Evolutionary conservation across 2,888 invertebrate genomes (phyloP), one percentile per base, ranked within the genome.

Genomic region (Leptodirus hochenwartii): DNA sequence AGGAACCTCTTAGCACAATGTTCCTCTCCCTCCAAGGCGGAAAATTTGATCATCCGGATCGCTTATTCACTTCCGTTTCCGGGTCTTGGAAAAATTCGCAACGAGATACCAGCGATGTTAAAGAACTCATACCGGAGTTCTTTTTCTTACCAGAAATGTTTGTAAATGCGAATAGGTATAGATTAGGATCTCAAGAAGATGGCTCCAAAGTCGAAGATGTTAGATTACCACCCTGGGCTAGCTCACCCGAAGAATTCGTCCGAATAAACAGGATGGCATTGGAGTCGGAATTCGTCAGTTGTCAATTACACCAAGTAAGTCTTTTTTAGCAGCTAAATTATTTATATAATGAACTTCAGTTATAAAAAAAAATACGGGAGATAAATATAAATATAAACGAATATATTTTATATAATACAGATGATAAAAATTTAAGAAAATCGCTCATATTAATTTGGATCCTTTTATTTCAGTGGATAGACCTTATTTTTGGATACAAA

Each of bases 1-100:
- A 88, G 87, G 96, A 98, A 59, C 98, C 98, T 2, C 91, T 96
- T 64, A 93, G 95, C n/a, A 90, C 93, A 22, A 91, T 96, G 85
- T 96, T 95, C 62, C 65, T 98, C 43, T 84, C 91, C 22, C 67
- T 99, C 25, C 96, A 99, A 64, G 93, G 93, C 26, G 96, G 96
- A 36, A 96, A 96, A 57, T 98, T 99, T 58, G 98, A 99, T 57
- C 93, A 96, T 54, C 93, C 96, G 3, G 93, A 98, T 60, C 62
- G 98, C 30, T 65, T 95, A 36, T 98, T 99, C 61, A 85, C 88
- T 2, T 93, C 93, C 3, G 73, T 99, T 22, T 77, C 85, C 2
- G 64, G 91, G 38, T 84, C 95, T 0, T 98, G 98, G 98, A 93
- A 95, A 59, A 95, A 95, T 59, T 96, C 95, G 53, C 96, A 98